Base-by-base conservation (phyloP, 1,140 invertebrate species). In the Diorhabda sublineata region DNA sequence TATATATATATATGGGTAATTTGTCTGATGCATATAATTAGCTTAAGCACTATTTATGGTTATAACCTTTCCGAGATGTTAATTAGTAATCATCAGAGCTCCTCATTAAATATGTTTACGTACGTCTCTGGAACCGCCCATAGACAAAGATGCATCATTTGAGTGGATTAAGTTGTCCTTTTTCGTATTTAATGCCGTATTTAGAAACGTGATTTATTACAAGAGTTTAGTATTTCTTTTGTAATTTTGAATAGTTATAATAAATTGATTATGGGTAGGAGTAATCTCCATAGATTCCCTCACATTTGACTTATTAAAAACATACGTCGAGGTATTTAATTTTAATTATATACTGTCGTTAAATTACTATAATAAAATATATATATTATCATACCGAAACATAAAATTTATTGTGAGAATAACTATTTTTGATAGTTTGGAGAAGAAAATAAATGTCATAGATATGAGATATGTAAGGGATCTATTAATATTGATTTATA, bases 191-290 rank as follows among this genome's bases (percentile, higher is more conserved):
- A 69, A 69, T 69, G 63, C 56, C 62, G 68, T 69, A 65, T 69
- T 69, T 69, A 69, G 68, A n/a, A 56, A n/a, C 41, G 58, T 69
- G 68, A 69, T 69, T 69, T 69, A 69, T 69, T 58, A 45, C 26
- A 5, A 11, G 57, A 65, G 63, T 69, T 69, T 69, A 66, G 64
- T 64, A 69, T 69, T 69, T 66, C 61, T 59, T 69, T 69, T 69
- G 68, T 69, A 58, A 45, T 41, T 58, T 61, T 69, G 66, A 69
- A 69, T 66, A 57, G 62, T 69, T 66, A 64, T 69, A 65, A 69
- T 69, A 69, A 69, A 69, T 47, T 57, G 68, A 69, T 69, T 69
- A 69, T 60, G 58, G 64, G 26, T 61, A 61, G 58, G 64, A 58
- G 58, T 52, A 69, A 42, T 7, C 8, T 44, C 11, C 42, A 63